Percentiles rank a stretch among this genome's conserved stretches.
Conservation (phyloP, 2,797 vertebrate genomes). For the Gymnothorax reevesii region DNA sequence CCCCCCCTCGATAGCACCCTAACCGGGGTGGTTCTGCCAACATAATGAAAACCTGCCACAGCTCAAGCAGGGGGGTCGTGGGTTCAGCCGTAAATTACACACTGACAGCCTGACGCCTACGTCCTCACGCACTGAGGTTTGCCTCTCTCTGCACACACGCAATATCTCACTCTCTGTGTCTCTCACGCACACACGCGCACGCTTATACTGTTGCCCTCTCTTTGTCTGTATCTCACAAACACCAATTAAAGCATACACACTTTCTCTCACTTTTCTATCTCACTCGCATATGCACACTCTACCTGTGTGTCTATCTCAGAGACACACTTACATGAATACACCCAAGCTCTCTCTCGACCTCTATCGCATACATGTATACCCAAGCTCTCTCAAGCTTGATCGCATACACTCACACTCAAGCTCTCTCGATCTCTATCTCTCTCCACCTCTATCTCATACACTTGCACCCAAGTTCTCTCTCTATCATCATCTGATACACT, state of each 20-base stretch:
- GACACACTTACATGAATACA: too few species aligned
- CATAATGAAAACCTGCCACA: constrained; percentile 22
- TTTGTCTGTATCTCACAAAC: neutral
- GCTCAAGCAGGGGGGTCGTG: neutral
- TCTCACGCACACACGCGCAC: neutral
- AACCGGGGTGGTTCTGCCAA: constrained; percentile 3
- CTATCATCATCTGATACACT: too few species aligned
- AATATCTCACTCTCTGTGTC: neutral
- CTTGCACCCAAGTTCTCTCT: too few species aligned
- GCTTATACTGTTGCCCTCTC: neutral
- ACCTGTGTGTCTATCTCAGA: too few species aligned
- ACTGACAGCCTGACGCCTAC: neutral
- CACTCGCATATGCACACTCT: neutral
- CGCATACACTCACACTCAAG: too few species aligned
- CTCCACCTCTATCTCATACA: too few species aligned
- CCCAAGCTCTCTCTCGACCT: too few species aligned
- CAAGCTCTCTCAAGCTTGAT: too few species aligned
- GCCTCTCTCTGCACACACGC: neutral
- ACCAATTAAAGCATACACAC: neutral
- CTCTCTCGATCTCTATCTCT: too few species aligned
- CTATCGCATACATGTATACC: too few species aligned
- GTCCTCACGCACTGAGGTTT: neutral
- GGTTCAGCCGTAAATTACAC: constrained; percentile 21
- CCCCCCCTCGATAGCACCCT: constrained; percentile 6
- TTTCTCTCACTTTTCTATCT: too few species aligned